Base-by-base conservation (phyloP, 2,113 vertebrate species). In the Chloebia gouldiae region DNA sequence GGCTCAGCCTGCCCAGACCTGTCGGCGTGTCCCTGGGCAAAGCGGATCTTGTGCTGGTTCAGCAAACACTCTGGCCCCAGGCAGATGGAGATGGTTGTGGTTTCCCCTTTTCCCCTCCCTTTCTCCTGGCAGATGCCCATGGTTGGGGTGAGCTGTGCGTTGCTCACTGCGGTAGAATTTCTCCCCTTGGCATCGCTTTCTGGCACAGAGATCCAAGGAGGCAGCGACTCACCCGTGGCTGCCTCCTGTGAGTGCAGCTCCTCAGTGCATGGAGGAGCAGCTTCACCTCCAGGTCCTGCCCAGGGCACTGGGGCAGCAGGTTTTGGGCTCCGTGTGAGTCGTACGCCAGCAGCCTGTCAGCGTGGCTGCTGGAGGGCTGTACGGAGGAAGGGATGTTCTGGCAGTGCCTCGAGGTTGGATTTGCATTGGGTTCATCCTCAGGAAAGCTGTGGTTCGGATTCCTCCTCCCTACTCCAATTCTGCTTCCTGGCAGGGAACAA, bases 41-140 rank as follows among this genome's bases (percentile, higher is more conserved):
- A 83, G 66, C 17, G 8, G 76, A 92, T 94, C 88, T 92, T 37
- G 57, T 5, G 44, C 92, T 86, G 87, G 19, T 94, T 94, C 95
- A 91, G 95, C 90, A 92, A 95, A 90, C 24, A 12, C 60, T 81
- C 88, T 75, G 94, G 88, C 95, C 88, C 49, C 15, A 0, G 86
- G 93, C 92, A 50, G 83, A 89, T 73, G 84, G 93, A 91, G 93
- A n/a, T 68, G 90, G 90, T 88, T 96, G 95, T 85, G 95, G 95
- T 96, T 97, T 93, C 75, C 82, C 85, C 92, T 84, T 92, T 91
- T 90, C 88, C 76, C 94, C 90, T 96, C 95, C 96, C 95, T 96
- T 93, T 90, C 86, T 76, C 44, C 83, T 96, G 95, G 96, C 96
- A 96, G 90, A 44, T 86, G 49, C 90, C 90, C 85, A 49, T 59